phyloP scores from a whole-genome alignment of 2,888 invertebrate genomes.

The Scaptomyza cyrtandrae region DNA sequence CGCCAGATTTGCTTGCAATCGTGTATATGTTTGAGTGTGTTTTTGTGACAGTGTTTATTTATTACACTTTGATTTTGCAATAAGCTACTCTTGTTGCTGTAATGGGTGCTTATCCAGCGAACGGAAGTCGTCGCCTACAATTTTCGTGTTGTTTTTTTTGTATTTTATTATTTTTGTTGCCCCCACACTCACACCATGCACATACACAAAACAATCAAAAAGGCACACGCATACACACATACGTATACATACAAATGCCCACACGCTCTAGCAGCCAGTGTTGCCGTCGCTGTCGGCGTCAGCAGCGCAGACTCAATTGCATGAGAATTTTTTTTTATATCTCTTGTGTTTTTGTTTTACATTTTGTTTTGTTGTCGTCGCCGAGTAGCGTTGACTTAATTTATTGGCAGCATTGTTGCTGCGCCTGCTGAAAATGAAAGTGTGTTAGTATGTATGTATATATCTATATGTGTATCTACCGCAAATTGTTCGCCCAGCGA shows the following conservation, averaged over 20 bases:
- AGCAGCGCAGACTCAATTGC: slow-evolving; percentile 69
- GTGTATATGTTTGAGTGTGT: slow-evolving; percentile 20
- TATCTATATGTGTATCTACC: slow-evolving; percentile 18
- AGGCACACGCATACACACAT: slow-evolving; percentile 36
- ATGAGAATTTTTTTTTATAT: slow-evolving; percentile 66
- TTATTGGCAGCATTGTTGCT: slow-evolving; percentile 70
- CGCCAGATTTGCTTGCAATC: slow-evolving; percentile 30
- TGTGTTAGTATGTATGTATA: slow-evolving; percentile 51
- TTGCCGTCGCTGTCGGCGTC: slow-evolving; percentile 34
- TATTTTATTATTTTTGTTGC: slow-evolving; percentile 59
- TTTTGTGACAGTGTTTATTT: slow-evolving; percentile 60
- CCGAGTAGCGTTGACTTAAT: slow-evolving; percentile 60
- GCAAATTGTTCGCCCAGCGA: slow-evolving; percentile 48
- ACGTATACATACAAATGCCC: slow-evolving; percentile 35
- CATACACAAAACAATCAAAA: slow-evolving; percentile 48
- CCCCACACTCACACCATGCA: slow-evolving; percentile 42
- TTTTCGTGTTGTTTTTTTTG: slow-evolving; percentile 70
- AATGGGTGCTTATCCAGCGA: slow-evolving; percentile 67
- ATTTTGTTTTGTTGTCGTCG: slow-evolving; percentile 68
- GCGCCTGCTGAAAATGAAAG: slow-evolving; percentile 74
- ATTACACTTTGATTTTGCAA: slow-evolving; percentile 74
- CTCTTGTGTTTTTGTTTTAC: slow-evolving; percentile 50
- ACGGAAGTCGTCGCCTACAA: slow-evolving; percentile 79
- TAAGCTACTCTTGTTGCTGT: slow-evolving; percentile 54
- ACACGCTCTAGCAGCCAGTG: slow-evolving; percentile 47